Evolutionary conservation across 2,888 invertebrate species (phyloP).

Genomic region (Drosophila formosana): DNA sequence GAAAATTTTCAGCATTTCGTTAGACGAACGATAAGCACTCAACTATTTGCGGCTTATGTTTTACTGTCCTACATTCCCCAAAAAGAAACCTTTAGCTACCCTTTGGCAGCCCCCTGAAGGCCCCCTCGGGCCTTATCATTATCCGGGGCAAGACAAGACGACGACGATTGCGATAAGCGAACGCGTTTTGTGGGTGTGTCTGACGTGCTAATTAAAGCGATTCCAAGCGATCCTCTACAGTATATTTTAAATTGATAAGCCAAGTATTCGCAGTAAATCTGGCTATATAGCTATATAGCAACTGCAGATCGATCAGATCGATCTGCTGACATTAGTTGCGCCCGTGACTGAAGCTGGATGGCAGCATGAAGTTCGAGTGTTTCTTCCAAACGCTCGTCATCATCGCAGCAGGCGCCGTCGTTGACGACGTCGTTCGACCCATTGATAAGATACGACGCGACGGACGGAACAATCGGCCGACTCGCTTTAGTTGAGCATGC

Average conservation of each 20-base stretch:
- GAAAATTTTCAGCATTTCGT: constrained; percentile 8
- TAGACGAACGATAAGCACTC: constrained; percentile 3
- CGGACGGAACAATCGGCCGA: constrained; percentile 49
- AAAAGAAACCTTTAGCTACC: neutral
- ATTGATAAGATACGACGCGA: constrained; percentile 65
- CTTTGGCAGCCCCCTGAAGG: neutral
- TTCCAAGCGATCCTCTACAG: neutral
- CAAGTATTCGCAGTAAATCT: constrained; percentile 6
- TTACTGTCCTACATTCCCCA: constrained; percentile 5
- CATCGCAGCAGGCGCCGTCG: neutral
- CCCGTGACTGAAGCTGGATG: constrained; percentile 40
- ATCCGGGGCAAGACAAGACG: constrained; percentile 42
- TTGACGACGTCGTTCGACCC: constrained; percentile 19
- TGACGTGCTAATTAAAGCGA: constrained; percentile 30
- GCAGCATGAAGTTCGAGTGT: constrained; percentile 40
- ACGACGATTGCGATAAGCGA: constrained; percentile 39
- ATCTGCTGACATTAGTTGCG: constrained; percentile 13
- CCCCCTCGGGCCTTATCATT: constrained; percentile 36
- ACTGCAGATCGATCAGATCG: constrained; percentile 13
- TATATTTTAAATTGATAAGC: constrained; percentile 33
- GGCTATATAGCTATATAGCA: neutral
- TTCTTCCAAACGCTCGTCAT: constrained; percentile 1
- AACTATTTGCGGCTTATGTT: constrained; percentile 8
- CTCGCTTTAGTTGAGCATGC: constrained; percentile 57
- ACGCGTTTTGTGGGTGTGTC: constrained; percentile 55